These are phyloP conservation scores for Plecotus auritus DNA, from an alignment of 2,113 vertebrate genomes.

Conservation along the genomic window DNA sequence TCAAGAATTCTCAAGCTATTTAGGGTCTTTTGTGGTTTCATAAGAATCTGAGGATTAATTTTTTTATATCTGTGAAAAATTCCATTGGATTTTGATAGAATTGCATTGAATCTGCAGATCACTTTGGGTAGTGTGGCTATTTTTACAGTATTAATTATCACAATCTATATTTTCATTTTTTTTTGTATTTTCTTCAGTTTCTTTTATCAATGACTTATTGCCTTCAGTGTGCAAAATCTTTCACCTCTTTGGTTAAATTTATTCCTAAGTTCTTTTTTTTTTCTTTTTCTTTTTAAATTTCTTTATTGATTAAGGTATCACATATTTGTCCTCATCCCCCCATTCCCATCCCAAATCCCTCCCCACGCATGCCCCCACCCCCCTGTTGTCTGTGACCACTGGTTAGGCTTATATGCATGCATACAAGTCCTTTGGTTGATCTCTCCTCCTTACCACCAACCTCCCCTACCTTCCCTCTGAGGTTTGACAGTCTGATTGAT, in stretches of 20 bases:
- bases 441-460: no score
- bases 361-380: no score
- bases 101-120: neutral
- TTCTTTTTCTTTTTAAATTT: no score
- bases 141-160: neutral
- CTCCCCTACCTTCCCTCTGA: no score
- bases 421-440: no score
- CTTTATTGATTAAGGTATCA: no score
- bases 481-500: no score
- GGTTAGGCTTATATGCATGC: no score
- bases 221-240: neutral
- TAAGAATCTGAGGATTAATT: neutral
- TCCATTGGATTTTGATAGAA: neutral
- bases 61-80: neutral
- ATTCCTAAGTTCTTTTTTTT: neutral
- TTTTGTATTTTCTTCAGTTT: neutral
- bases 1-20: neutral
- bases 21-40: neutral
- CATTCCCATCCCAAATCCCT: no score
- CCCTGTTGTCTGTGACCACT: no score
- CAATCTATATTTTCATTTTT: neutral
- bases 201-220: neutral
- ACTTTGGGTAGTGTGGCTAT: neutral
- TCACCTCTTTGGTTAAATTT: neutral
- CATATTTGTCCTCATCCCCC: no score